These are phyloP conservation scores for Poecilia picta DNA, from an alignment of 2,797 vertebrate genomes.

Conservation along the genomic window DNA sequence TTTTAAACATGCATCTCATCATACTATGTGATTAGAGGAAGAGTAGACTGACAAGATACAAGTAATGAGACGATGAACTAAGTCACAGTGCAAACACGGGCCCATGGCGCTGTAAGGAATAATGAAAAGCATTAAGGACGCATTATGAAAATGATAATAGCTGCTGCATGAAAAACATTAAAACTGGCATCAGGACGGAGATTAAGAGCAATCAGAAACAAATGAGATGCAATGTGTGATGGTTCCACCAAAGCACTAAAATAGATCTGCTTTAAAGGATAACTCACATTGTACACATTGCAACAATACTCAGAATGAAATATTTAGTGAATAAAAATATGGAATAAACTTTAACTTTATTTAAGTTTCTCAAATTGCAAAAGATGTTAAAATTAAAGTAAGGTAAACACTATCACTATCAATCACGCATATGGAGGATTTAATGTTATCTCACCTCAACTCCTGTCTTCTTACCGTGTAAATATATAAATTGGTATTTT, in stretches of 20 bases:
- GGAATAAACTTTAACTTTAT: neutral
- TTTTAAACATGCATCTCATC: constrained; percentile 28
- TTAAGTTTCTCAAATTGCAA: neutral
- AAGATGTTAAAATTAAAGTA: neutral
- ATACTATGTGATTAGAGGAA: constrained; percentile 11
- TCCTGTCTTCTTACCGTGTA: constrained; percentile 3
- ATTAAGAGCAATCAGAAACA: constrained; percentile 12
- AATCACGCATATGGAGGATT: constrained; percentile 20
- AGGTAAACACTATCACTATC: neutral
- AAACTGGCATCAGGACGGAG: constrained; percentile 13
- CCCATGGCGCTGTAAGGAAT: constrained; percentile 5
- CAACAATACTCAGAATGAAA: neutral
- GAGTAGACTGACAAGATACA: neutral
- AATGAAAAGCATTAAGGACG: constrained; percentile 14
- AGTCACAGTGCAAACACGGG: constrained; percentile 19
- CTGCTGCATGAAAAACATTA: constrained; percentile 16
- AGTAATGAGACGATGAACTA: constrained; percentile 28
- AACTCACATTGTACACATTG: neutral
- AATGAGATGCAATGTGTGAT: neutral
- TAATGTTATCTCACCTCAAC: constrained; percentile 41
- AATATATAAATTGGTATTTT: neutral
- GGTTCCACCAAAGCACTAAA: neutral
- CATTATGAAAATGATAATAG: constrained; percentile 29
- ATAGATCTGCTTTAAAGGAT: neutral
- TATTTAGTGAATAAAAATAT: neutral